A percentile compares a stretch with the other conserved stretches of the same genome.
Conservation (phyloP, 2,888 invertebrate species). For the Diarsia brunnea region DNA sequence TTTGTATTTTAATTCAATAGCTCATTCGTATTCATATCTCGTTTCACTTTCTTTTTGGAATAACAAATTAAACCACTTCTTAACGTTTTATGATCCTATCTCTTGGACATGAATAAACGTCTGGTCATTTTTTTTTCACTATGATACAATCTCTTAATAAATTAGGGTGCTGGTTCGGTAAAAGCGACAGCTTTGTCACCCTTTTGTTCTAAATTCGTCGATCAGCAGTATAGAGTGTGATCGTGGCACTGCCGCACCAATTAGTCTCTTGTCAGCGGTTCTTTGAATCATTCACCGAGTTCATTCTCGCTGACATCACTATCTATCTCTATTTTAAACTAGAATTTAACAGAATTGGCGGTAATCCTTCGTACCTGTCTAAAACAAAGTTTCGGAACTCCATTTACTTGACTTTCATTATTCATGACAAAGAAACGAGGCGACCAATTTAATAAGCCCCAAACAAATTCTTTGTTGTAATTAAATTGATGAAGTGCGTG, state of each 20-base stretch:
- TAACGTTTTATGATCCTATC: conserved; percentile 56
- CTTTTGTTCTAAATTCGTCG: conserved; percentile 70
- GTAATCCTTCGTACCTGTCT: conserved; percentile 29
- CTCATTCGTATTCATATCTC: conserved; percentile 65
- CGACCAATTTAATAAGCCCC: conserved; percentile 74
- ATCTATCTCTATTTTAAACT: conserved; percentile 52
- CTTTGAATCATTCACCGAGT: conserved; percentile 66
- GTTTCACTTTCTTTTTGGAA: conserved; percentile 70
- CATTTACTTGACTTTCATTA: conserved; percentile 68
- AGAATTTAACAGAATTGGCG: conserved; percentile 27
- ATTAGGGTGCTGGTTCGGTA: conserved; percentile 29
- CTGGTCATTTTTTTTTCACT: background rate
- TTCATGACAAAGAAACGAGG: conserved; percentile 68
- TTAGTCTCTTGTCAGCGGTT: conserved; percentile 74
- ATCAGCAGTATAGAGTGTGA: conserved; percentile 68
- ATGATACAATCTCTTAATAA: background rate
- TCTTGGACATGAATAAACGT: conserved; percentile 23
- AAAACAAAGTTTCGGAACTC: conserved; percentile 16
- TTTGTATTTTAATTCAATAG: conserved; percentile 62
- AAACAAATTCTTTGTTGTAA: conserved; percentile 79
- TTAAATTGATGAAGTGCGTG: conserved; percentile 86
- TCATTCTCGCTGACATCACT: conserved; percentile 56
- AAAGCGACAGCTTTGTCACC: conserved; percentile 59
- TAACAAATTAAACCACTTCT: conserved; percentile 65
- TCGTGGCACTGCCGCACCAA: conserved; percentile 73